Evolutionary conservation across 2,888 invertebrate genomes (phyloP), one percentile per base, ranked within the genome.

Genomic region (Didymodactylos carnosus): DNA sequence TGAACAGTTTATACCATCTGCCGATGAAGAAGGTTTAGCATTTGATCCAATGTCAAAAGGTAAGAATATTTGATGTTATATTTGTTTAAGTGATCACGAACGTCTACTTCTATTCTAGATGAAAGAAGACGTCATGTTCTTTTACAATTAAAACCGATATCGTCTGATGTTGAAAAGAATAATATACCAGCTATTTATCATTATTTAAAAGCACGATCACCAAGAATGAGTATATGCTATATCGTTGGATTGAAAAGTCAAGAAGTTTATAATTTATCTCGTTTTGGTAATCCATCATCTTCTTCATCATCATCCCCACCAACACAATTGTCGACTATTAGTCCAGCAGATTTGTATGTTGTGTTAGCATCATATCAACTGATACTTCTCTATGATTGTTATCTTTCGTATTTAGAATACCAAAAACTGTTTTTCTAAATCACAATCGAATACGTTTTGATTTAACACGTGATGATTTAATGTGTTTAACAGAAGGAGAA

Each of bases 401-500:
- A 8, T 62, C 16, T 2, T 62, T 19, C 11, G 2, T 62, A 19
- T 62, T 19, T 35, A 62, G 62, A 35, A 16, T 19, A 35, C n/a
- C 62, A 29, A 62, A 62, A 35, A 35, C 19, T 10, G 62, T 62
- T 62, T 29, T 29, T 35, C n/a, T 62, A 11, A 62, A 62, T 62
- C 16, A 62, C n/a, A 62, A 62, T 35, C 19, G 35, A 62, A 62
- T 62, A 19, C 62, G 62, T n/a, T 62, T 62, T 62, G 62, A 62
- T 62, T 35, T 62, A 62, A 35, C 62, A 5, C 35, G 62, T 62
- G 92, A 92, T 85, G 94, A 95, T 83, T 91, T 91, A 79, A 88
- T 89, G 83, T 93, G 93, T 84, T 86, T 95, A 77, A 91, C 90
- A 16, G 89, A 90, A 80, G 93, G 92, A 84, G 91, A 92, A 80